These are phyloP conservation scores for Benitochromis conjunctus DNA, from an alignment of 2,113 vertebrate species.

Conservation along the genomic window DNA sequence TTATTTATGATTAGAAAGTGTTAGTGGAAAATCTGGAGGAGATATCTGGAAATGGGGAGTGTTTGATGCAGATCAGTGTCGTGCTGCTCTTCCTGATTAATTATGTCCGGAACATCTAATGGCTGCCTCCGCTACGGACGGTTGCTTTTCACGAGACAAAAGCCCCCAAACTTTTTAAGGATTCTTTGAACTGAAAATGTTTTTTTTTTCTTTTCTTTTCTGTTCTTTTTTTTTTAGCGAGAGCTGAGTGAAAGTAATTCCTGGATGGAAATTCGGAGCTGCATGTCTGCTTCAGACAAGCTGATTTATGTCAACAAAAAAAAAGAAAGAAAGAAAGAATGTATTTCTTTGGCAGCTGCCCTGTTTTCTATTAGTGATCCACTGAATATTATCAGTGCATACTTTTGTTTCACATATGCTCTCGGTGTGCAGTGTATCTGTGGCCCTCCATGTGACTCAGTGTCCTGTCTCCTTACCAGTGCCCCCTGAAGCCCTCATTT, in stretches of 20 bases:
- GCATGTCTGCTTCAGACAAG: constrained; percentile 25
- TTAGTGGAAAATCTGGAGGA: constrained; percentile 71
- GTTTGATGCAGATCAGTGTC: constrained; percentile 72
- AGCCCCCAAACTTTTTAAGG: constrained; percentile 55
- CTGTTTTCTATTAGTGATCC: constrained; percentile 19
- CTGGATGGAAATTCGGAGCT: constrained; percentile 42
- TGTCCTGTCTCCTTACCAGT: constrained; percentile 35
- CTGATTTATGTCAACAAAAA: constrained; percentile 32
- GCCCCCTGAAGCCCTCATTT: constrained; percentile 76
- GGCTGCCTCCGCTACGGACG: constrained; percentile 45
- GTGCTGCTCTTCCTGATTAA: constrained; percentile 66
- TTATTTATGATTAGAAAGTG: constrained; percentile 79
- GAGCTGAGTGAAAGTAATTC: constrained; percentile 48
- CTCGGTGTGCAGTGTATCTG: constrained; percentile 10
- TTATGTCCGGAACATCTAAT: constrained; percentile 65
- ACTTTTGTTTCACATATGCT: constrained; percentile 47
- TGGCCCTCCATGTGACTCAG: constrained; percentile 37
- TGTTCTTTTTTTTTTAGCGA: not conserved
- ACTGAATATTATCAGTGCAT: constrained; percentile 14
- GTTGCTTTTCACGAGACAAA: constrained; percentile 42
- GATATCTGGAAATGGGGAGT: constrained; percentile 61
- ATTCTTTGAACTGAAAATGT: constrained; percentile 64
- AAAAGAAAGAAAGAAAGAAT: not conserved
- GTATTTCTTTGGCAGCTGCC: not conserved
- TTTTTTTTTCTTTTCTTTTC: not conserved